phyloP scores from a whole-genome alignment of 2,888 invertebrate species.

The Leptinotarsa juncta region DNA sequence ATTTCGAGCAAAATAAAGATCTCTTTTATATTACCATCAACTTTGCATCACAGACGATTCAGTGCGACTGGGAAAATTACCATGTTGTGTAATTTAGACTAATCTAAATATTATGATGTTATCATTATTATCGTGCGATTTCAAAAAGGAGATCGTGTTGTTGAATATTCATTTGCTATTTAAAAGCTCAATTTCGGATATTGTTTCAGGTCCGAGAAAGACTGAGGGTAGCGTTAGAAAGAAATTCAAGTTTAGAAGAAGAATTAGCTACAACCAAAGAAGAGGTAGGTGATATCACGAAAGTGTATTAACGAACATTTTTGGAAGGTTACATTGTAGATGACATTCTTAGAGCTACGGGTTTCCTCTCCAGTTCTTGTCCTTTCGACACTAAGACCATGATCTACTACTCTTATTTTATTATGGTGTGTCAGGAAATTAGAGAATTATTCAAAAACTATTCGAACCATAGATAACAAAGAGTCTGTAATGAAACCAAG shows the following conservation, averaged over 20 bases:
- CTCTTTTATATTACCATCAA: slow-evolving; percentile 4
- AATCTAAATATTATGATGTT: not conserved
- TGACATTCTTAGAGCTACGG: not conserved
- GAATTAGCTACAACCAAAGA: slow-evolving; percentile 96
- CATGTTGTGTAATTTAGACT: not conserved
- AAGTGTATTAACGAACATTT: not conserved
- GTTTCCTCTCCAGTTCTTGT: no score
- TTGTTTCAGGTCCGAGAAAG: slow-evolving; percentile 90
- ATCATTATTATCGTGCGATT: no score
- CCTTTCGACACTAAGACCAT: no score
- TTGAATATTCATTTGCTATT: no score
- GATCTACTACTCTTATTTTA: no score
- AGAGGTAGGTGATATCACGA: slow-evolving; percentile 76
- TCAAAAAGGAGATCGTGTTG: no score
- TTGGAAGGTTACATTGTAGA: not conserved
- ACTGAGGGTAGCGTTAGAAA: slow-evolving; percentile 94
- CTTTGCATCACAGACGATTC: no score
- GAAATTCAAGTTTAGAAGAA: slow-evolving; percentile 95
- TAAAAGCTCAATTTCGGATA: not conserved
- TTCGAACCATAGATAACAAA: no score
- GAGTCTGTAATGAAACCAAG: no score
- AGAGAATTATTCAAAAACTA: no score
- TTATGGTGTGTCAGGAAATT: no score
- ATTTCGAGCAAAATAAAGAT: not conserved
- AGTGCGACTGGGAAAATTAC: no score